A percentile compares a stretch with the other conserved stretches of the same genome.
Conservation (phyloP, 1,140 invertebrate genomes). For the Steinernema khuongi region DNA sequence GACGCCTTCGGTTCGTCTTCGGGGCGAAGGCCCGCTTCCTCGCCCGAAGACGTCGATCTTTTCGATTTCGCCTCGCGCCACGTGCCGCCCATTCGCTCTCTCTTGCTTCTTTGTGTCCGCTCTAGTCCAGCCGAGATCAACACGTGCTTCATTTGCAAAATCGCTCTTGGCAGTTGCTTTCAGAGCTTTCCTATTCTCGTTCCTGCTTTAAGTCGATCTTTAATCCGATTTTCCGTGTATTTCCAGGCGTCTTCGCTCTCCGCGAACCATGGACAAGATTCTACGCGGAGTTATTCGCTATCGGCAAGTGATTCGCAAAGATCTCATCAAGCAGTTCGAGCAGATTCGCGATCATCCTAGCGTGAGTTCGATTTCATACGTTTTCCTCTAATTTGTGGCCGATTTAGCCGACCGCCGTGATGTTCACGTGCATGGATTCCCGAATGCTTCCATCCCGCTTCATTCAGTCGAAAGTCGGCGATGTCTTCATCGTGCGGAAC, state of each 20-base stretch:
- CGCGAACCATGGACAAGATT: slow-evolving; percentile 75
- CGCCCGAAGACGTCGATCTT: neutral
- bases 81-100: neutral
- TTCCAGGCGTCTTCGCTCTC: neutral
- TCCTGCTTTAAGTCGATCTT: neutral
- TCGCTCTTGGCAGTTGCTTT: neutral
- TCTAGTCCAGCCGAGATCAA: too few species aligned
- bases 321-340: slow-evolving; percentile 83
- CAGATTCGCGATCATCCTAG: slow-evolving; percentile 77
- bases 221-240: neutral
- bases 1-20: neutral
- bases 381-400: slow-evolving; percentile 46
- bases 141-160: too few species aligned
- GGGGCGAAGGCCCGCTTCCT: neutral
- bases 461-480: slow-evolving; percentile 84
- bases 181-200: too few species aligned
- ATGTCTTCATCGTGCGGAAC: slow-evolving; percentile 92
- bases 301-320: slow-evolving; percentile 70
- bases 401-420: slow-evolving; percentile 84
- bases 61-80: neutral
- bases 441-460: slow-evolving; percentile 88
- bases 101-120: neutral
- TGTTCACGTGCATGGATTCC: slow-evolving; percentile 93
- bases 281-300: slow-evolving; percentile 81
- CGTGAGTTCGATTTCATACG: slow-evolving; percentile 64